These are phyloP conservation scores for Lanius ludovicianus DNA, from an alignment of 2,113 vertebrate genomes.

Conservation along the genomic window DNA sequence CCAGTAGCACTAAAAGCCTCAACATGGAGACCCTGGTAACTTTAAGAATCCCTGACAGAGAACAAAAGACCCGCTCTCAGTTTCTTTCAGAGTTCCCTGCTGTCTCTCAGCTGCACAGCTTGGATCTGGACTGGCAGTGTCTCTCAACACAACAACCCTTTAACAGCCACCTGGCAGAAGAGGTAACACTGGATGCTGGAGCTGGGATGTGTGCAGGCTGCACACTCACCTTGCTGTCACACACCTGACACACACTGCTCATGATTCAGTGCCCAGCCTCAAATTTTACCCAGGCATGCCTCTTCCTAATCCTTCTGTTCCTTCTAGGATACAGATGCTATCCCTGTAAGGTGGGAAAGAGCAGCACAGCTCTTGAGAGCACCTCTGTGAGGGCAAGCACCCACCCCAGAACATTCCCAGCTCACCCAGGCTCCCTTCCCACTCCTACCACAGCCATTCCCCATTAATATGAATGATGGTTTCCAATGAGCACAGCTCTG, in stretches of 20 bases:
- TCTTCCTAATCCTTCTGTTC: neutral
- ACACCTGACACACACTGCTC: neutral
- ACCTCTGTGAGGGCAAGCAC: neutral
- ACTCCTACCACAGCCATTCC: neutral
- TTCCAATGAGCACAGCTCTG: neutral
- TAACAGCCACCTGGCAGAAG: neutral
- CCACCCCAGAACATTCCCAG: neutral
- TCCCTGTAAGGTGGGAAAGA: neutral
- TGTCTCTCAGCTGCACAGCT: neutral
- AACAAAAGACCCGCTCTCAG: neutral
- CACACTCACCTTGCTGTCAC: neutral
- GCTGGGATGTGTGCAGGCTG: neutral
- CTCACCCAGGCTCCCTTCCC: neutral
- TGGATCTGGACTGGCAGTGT: neutral
- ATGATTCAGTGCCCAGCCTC: neutral
- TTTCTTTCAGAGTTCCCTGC: neutral
- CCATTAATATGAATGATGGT: neutral
- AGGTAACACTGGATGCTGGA: neutral
- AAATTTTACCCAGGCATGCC: neutral
- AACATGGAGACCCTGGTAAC: neutral
- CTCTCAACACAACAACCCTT: neutral
- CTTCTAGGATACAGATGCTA: neutral
- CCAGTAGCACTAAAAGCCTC: neutral
- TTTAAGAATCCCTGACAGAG: neutral
- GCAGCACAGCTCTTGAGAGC: neutral